Evolutionary conservation across 2,797 vertebrate genomes (phyloP), one percentile per base, ranked within the genome.

Genomic region (Platalea minor): DNA sequence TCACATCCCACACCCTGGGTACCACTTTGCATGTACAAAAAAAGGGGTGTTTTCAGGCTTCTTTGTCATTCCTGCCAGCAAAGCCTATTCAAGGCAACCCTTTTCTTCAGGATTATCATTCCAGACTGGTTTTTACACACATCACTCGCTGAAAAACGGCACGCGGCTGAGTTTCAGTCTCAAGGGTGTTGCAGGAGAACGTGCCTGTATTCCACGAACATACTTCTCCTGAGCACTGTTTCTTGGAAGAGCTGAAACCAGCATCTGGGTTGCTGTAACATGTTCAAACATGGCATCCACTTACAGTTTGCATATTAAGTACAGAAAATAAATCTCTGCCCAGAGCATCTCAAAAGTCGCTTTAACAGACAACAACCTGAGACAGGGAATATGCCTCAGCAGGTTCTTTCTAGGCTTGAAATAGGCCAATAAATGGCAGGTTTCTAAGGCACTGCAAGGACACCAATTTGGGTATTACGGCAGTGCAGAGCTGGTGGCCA

Each of bases 281-380:
- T 97, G 96, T 97, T 96, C 82, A 83, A 95, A 95, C 96, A 93
- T 11, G 6, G 61, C 89, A 88, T 80, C 85, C 65, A 86, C 17
- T 96, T 69, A 72, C 45, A 81, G 82, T 85, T 33, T 95, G 95
- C 95, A 95, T 97, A 86, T 72, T 95, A 91, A 93, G 17, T 89
- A 72, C 61, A 69, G 50, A 81, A 91, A 92, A 89, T 48, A 80
- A 89, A 78, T 53, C 61, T 89, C 82, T 96, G 72, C 85, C 72
- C 8, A 2, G 76, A 0, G 0, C 17, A 15, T 81, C 92, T 73
- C 69, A 57, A 43, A 93, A 96, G 64, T 64, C 33, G 3, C 41
- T 60, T 77, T 61, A 78, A 63, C 56, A 78, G n/a, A 61, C 68
- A 80, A 37, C 43, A 92, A 43, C 24, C 33, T 1, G 2, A 91